phyloP scores from a whole-genome alignment of 35 echinoderm and acorn worm species.

The Holothuria glaberrima region DNA sequence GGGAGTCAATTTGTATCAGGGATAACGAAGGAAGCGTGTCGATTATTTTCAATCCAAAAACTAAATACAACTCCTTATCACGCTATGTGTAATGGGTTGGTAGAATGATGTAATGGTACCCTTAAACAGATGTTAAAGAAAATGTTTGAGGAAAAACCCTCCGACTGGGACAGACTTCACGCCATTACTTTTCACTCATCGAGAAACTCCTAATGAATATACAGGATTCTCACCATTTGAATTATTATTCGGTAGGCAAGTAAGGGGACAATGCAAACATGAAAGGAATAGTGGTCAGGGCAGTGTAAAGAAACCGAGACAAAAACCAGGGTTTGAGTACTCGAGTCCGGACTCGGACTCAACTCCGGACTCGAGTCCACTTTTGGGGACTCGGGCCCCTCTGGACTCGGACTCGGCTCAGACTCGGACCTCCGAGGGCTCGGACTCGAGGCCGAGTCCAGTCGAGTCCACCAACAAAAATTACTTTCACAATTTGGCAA shows the following conservation, averaged over 20 bases:
- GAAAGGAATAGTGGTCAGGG: constrained; percentile 56
- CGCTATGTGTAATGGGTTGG: constrained; percentile 60
- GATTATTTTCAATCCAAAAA: constrained; percentile 52
- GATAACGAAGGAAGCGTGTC: constrained; percentile 16
- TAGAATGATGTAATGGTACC: constrained; percentile 60
- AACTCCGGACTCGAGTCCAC: no score
- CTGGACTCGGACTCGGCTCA: no score
- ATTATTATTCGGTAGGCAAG: constrained; percentile 58
- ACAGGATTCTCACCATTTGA: constrained; percentile 68
- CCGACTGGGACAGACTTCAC: constrained; percentile 68
- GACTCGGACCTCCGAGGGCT: no score
- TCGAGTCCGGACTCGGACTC: no score
- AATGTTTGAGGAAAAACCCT: constrained; percentile 66
- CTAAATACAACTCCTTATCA: constrained; percentile 78
- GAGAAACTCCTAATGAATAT: constrained; percentile 51
- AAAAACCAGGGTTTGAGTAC: no score
- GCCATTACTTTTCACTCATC: constrained; percentile 65
- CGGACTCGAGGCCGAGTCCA: no score
- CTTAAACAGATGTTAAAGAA: constrained; percentile 61
- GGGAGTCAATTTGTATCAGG: constrained; percentile 43
- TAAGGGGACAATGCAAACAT: constrained; percentile 59
- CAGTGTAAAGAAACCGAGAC: neutral
- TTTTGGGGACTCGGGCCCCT: no score
- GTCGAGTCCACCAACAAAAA: no score
- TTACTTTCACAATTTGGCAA: no score